Base-by-base conservation (phyloP, 2,888 invertebrate species). In the Acleris literana region DNA sequence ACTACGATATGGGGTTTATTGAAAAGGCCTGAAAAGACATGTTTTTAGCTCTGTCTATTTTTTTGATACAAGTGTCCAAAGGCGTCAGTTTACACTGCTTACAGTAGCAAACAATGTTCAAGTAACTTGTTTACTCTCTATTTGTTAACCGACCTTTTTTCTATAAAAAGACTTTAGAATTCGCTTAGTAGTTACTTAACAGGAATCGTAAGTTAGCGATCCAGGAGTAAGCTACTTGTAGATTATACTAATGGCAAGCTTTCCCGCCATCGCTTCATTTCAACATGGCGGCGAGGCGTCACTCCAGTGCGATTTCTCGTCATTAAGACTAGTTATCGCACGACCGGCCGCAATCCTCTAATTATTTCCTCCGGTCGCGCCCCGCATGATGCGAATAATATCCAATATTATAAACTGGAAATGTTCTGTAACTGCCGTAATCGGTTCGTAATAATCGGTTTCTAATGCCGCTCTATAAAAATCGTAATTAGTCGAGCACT, bases 271-370 rank as follows among this genome's bases (percentile, higher is more conserved):
- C 73, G 75, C 76, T 77, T 78, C 76, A 80, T 81, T 82, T 74
- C 84, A 89, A 88, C 78, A 89, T 89, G 88, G 88, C 88, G 82
- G 79, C 75, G 55, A 51, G 66, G 62, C 66, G 66, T 66, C 66
- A 52, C 65, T 62, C 71, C 74, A 75, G 77, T 77, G 78, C 81
- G 85, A 86, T 87, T 88, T 87, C 86, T 81, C 81, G 83, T 90
- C 83, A 90, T 90, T 89, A 89, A 71, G 70, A 84, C 86, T 88
- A 88, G 88, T 88, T 89, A 90, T 88, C 87, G 83, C 84, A 80
- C 86, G 85, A 85, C 84, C 85, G 80, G 79, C 79, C 81, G 80
- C 86, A 81, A 85, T 87, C 84, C 88, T 87, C 89, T 91, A 87
- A 91, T 90, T 88, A 90, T 74, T 77, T 63, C 76, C 81, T 81